Percentiles rank a stretch among this genome's conserved stretches.
These are phyloP conservation scores for Hydractinia symbiolongicarpus DNA, from an alignment of 30 jellyfish, hydroid and myxozoan species.

Conservation along the genomic window DNA sequence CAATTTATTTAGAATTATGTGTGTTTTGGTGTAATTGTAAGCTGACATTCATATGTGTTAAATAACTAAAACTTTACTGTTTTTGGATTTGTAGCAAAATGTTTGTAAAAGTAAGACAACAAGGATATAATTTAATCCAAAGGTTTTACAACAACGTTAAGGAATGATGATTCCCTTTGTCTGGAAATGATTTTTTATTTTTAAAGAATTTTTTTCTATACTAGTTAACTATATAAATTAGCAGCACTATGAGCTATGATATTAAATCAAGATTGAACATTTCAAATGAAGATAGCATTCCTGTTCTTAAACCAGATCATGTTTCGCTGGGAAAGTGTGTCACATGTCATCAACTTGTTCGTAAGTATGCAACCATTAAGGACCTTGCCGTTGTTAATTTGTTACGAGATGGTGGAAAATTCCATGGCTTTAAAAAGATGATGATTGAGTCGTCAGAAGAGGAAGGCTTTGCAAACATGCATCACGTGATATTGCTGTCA, in stretches of 20 bases:
- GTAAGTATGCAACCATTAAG: conserved; percentile 23
- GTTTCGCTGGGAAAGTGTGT: conserved; percentile 37
- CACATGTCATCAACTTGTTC: conserved; percentile 24
- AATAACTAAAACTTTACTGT: no score
- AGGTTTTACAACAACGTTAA: no score
- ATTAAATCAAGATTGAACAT: background rate
- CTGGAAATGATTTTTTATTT: no score
- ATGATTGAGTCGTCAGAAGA: conserved; percentile 19
- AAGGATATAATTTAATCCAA: no score
- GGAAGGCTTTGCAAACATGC: conserved; percentile 34
- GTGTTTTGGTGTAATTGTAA: no score
- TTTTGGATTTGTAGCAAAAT: no score
- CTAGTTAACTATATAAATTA: no score
- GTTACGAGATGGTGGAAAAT: conserved; percentile 30
- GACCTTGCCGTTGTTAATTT: conserved; percentile 15
- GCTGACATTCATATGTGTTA: no score
- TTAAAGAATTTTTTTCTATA: no score
- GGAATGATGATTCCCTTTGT: no score
- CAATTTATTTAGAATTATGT: no score
- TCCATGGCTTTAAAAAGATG: conserved; percentile 26
- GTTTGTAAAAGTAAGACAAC: no score
- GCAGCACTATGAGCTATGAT: background rate
- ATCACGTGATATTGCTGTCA: conserved; percentile 6
- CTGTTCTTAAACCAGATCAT: conserved; percentile 37
- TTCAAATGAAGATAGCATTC: background rate